phyloP scores from a whole-genome alignment of 2,113 vertebrate genomes.

The Brienomyrus longianalis region DNA sequence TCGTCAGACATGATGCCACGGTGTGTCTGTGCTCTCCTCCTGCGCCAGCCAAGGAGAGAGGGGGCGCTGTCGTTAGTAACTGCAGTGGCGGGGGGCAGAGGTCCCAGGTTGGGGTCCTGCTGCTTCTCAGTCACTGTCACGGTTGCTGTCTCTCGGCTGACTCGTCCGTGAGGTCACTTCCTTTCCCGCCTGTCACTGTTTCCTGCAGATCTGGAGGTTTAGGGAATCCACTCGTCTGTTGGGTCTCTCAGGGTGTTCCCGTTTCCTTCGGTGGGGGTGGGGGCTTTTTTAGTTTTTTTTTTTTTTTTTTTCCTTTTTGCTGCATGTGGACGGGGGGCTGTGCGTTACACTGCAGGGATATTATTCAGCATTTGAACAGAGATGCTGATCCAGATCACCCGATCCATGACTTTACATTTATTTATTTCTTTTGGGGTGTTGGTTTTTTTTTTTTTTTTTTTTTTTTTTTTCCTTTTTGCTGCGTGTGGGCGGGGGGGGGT shows the following conservation, averaged over 20 bases:
- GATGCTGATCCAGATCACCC: too few species aligned
- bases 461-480: slow-evolving; percentile 47
- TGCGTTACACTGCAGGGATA: too few species aligned
- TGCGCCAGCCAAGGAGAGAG: not conserved
- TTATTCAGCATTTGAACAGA: too few species aligned
- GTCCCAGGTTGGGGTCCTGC: not conserved
- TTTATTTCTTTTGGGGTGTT: too few species aligned
- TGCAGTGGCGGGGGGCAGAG: not conserved
- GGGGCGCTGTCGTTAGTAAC: not conserved
- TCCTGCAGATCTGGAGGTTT: not conserved
- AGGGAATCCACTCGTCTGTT: slow-evolving; percentile 2
- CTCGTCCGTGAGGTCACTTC: not conserved
- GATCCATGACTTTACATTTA: too few species aligned
- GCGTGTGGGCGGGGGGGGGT: slow-evolving; percentile 49
- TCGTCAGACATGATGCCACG: not conserved
- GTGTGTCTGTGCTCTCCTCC: not conserved
- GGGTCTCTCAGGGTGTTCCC: not conserved
- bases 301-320: slow-evolving; percentile 47
- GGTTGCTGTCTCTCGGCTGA: not conserved
- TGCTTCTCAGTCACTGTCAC: not conserved
- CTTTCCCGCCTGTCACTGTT: not conserved
- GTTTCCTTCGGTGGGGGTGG: slow-evolving; percentile 25
- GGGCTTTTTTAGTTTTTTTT: slow-evolving; percentile 33
- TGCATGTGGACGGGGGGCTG: slow-evolving; percentile 59
- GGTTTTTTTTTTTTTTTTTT: slow-evolving; percentile 36